These are phyloP conservation scores for Myathropa florea DNA, from an alignment of 2,888 invertebrate species.

Conservation along the genomic window DNA sequence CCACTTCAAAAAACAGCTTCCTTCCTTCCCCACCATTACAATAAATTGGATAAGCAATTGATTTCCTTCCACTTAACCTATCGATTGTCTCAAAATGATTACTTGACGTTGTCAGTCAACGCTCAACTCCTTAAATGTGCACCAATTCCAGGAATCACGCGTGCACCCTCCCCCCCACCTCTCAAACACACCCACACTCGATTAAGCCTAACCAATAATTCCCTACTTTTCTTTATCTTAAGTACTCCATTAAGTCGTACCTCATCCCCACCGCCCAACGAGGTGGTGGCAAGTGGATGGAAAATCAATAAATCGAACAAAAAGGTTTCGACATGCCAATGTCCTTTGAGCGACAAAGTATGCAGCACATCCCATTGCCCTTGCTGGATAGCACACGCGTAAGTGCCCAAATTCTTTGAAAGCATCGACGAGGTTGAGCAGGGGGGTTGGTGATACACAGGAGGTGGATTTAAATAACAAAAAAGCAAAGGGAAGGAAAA, in stretches of 20 bases:
- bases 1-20: background rate
- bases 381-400: background rate
- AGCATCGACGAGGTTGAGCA: background rate
- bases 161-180: background rate
- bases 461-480: background rate
- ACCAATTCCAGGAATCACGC: background rate
- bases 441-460: background rate
- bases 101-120: background rate
- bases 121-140: background rate
- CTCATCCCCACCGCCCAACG: background rate
- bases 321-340: constrained; percentile 10
- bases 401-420: constrained; percentile 8
- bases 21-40: background rate
- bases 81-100: background rate
- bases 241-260: constrained; percentile 17
- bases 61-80: background rate
- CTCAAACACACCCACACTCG: background rate
- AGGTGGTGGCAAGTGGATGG: constrained; percentile 4
- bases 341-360: constrained; percentile 7
- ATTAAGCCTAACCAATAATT: constrained; percentile 5
- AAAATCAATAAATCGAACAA: constrained; percentile 42
- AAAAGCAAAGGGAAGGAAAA: background rate
- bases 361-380: constrained; percentile 4
- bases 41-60: background rate
- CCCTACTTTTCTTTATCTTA: constrained; percentile 15